Conservation (phyloP, 1,140 invertebrate species). For the Polypedilum vanderplanki region DNA sequence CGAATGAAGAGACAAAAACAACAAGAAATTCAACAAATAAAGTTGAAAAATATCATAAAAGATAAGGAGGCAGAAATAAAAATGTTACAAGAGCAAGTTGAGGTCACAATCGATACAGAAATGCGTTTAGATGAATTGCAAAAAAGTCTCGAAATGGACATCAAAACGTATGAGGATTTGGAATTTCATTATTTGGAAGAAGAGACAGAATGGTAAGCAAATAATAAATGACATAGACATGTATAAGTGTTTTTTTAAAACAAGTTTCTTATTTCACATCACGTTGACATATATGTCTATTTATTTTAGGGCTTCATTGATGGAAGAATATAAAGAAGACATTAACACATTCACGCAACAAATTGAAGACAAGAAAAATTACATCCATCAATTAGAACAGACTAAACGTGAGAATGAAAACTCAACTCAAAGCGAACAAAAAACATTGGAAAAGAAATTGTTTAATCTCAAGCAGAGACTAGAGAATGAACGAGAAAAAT, state of each 20-base stretch:
- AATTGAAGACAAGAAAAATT: slow-evolving; percentile 55
- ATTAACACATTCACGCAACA: slow-evolving; percentile 58
- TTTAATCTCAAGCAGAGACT: slow-evolving; percentile 30
- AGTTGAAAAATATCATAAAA: slow-evolving; percentile 35
- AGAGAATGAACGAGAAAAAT: slow-evolving; percentile 31
- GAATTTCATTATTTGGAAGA: slow-evolving; percentile 92
- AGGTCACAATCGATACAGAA: slow-evolving; percentile 48
- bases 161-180: slow-evolving; percentile 81
- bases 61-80: slow-evolving; percentile 37
- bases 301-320: slow-evolving; percentile 45
- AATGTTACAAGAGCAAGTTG: slow-evolving; percentile 41
- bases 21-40: slow-evolving; percentile 40
- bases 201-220: slow-evolving; percentile 62
- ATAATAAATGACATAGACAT: not conserved
- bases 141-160: slow-evolving; percentile 62
- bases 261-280: too few species aligned
- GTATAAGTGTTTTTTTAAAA: not conserved
- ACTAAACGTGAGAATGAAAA: slow-evolving; percentile 56
- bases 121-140: slow-evolving; percentile 54
- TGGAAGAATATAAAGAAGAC: slow-evolving; percentile 75
- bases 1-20: slow-evolving; percentile 42
- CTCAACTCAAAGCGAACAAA: slow-evolving; percentile 55
- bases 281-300: not conserved
- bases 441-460: slow-evolving; percentile 48
- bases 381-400: slow-evolving; percentile 58